A percentile compares a stretch with the other conserved stretches of the same genome.
Evolutionary conservation across 2,888 invertebrate species (phyloP).

Genomic region (Parthenolecanium corni): DNA sequence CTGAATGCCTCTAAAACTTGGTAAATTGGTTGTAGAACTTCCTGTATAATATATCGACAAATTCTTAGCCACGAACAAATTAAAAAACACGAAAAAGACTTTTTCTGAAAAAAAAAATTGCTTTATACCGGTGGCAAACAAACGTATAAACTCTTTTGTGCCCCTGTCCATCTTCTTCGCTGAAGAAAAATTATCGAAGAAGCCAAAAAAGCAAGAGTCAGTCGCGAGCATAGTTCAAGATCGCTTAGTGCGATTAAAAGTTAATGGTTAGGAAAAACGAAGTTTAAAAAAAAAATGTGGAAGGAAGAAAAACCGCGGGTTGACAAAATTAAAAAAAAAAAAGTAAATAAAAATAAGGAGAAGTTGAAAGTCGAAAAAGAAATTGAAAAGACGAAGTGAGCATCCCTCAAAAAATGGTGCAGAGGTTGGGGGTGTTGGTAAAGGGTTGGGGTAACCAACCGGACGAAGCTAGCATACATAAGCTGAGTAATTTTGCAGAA

Average conservation of each 20-base stretch:
- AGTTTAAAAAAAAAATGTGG: no score
- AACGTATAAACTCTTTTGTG: neutral
- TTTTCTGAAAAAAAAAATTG: conserved; percentile 2
- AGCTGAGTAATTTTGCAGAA: conserved; percentile 24
- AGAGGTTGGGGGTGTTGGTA: neutral
- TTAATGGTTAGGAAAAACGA: conserved; percentile 29
- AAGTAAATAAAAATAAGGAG: no score
- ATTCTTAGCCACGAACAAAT: no score
- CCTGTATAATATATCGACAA: no score
- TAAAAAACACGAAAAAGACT: no score
- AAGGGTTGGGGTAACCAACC: neutral
- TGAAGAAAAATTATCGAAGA: no score
- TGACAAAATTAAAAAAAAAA: conserved; percentile 21
- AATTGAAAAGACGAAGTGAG: neutral
- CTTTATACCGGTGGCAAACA: neutral
- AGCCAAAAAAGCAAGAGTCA: conserved; percentile 13
- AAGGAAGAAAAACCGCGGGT: conserved; percentile 22
- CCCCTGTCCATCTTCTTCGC: no score
- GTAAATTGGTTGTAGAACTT: no score
- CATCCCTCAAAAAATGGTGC: conserved; percentile 23
- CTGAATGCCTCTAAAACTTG: no score
- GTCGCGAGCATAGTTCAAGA: conserved; percentile 15
- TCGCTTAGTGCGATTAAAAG: conserved; percentile 28
- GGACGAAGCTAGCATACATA: conserved; percentile 25
- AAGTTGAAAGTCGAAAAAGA: no score